A percentile compares a stretch with the other conserved stretches of the same genome.
Evolutionary conservation across 2,797 vertebrate species (phyloP).

Genomic region (Simalia tracyae): DNA sequence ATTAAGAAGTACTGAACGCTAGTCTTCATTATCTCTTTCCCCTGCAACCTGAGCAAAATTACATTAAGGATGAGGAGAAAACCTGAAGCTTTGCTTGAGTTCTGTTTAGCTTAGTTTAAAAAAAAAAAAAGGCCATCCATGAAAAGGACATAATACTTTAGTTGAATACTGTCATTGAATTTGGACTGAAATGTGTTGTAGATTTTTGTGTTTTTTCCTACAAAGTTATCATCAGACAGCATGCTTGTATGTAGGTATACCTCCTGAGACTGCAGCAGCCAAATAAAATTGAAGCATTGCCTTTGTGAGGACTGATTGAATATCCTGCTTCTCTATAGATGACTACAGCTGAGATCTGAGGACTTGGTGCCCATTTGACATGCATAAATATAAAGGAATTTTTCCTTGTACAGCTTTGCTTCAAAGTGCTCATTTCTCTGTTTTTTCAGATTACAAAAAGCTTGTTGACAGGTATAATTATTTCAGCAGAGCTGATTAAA

Average conservation of each 20-base stretch:
- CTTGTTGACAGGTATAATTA: constrained; percentile 39
- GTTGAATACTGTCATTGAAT: background rate
- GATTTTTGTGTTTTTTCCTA: background rate
- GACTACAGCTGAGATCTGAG: constrained; percentile 23
- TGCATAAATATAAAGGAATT: constrained; percentile 38
- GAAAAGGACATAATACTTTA: constrained; percentile 8
- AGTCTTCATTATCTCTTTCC: background rate
- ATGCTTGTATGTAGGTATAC: background rate
- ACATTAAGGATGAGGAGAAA: constrained; percentile 42
- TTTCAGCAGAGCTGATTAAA: constrained; percentile 29
- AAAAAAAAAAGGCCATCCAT: constrained; percentile 6
- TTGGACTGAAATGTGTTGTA: background rate
- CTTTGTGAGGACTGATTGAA: constrained; percentile 3
- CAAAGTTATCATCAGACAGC: background rate
- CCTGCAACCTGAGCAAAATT: background rate
- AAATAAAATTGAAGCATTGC: constrained; percentile 15
- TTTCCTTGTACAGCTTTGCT: background rate
- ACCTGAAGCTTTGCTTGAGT: constrained; percentile 31
- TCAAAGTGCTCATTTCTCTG: constrained; percentile 37
- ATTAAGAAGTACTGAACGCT: background rate
- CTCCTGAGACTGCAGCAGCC: background rate
- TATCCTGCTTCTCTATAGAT: constrained; percentile 1
- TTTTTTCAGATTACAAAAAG: constrained; percentile 45
- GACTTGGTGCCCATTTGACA: constrained; percentile 21
- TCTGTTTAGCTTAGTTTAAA: background rate